phyloP scores from a whole-genome alignment of 1,140 invertebrate species.

The Lordiphosa collinella region DNA sequence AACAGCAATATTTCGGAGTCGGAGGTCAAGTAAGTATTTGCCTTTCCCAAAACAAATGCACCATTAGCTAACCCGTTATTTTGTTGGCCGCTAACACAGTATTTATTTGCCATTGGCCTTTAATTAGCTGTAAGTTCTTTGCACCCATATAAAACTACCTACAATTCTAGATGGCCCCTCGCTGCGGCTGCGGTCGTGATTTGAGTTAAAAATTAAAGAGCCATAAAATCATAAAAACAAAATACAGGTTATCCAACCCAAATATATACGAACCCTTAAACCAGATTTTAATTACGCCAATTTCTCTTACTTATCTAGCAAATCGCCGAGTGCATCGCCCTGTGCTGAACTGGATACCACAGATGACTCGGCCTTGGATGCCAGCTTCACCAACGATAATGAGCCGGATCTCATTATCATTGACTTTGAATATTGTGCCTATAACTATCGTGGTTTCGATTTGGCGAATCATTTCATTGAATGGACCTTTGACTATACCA shows the following conservation, averaged over 20 bases:
- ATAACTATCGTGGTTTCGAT: slow-evolving; percentile 96
- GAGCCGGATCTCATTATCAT: slow-evolving; percentile 88
- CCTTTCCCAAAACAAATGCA: not conserved
- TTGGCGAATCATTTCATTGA: slow-evolving; percentile 98
- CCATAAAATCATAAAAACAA: slow-evolving; percentile 30
- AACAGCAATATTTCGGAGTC: slow-evolving; percentile 55
- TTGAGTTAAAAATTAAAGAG: slow-evolving; percentile 41
- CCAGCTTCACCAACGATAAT: slow-evolving; percentile 61
- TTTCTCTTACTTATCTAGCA: slow-evolving; percentile 17
- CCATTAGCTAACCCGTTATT: slow-evolving; percentile 23
- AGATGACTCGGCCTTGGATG: slow-evolving; percentile 60
- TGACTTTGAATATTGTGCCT: slow-evolving; percentile 97
- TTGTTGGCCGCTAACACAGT: slow-evolving; percentile 41
- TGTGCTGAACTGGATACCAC: slow-evolving; percentile 58
- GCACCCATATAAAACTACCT: slow-evolving; percentile 55
- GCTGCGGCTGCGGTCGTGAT: slow-evolving; percentile 49
- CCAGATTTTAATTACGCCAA: slow-evolving; percentile 17
- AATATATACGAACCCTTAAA: not conserved
- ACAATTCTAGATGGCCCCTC: slow-evolving; percentile 56
- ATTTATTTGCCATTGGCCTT: slow-evolving; percentile 37
- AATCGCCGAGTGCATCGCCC: slow-evolving; percentile 37
- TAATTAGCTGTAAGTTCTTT: slow-evolving; percentile 33
- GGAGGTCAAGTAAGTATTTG: slow-evolving; percentile 51
- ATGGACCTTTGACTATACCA: slow-evolving; percentile 95
- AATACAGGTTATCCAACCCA: slow-evolving; percentile 56